Conservation (phyloP, 2,888 invertebrate species). For the Mythimna impura region DNA sequence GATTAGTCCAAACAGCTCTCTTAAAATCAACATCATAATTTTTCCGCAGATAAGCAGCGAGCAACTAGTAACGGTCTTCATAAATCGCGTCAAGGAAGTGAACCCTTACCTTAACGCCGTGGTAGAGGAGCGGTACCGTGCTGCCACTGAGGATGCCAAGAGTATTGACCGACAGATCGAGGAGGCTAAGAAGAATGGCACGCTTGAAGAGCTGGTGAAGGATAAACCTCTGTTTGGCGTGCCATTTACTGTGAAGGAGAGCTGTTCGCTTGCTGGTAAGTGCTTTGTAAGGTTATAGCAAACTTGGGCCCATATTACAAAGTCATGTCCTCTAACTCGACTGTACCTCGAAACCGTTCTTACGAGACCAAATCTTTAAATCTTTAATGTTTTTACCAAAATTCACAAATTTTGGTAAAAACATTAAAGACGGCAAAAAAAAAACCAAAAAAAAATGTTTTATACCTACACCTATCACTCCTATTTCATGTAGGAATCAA, state of each 20-base stretch:
- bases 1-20: too few species aligned
- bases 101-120: slow-evolving; percentile 93
- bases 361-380: too few species aligned
- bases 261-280: slow-evolving; percentile 93
- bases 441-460: too few species aligned
- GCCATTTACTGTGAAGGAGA: slow-evolving; percentile 95
- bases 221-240: slow-evolving; percentile 94
- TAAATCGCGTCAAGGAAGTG: slow-evolving; percentile 92
- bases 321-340: too few species aligned
- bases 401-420: too few species aligned
- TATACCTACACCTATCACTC: too few species aligned
- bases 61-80: slow-evolving; percentile 90
- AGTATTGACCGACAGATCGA: slow-evolving; percentile 87
- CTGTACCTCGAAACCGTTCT: too few species aligned
- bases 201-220: slow-evolving; percentile 81
- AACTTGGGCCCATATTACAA: too few species aligned
- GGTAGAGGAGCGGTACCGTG: slow-evolving; percentile 91
- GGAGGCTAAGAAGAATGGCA: slow-evolving; percentile 72
- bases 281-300: neutral
- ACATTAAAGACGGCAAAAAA: too few species aligned
- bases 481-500: too few species aligned
- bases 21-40: neutral
- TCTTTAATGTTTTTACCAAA: too few species aligned
- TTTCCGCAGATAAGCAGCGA: slow-evolving; percentile 90
- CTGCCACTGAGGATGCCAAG: slow-evolving; percentile 92